Conservation (phyloP, 2,113 vertebrate species). For the Pantherophis guttatus region DNA sequence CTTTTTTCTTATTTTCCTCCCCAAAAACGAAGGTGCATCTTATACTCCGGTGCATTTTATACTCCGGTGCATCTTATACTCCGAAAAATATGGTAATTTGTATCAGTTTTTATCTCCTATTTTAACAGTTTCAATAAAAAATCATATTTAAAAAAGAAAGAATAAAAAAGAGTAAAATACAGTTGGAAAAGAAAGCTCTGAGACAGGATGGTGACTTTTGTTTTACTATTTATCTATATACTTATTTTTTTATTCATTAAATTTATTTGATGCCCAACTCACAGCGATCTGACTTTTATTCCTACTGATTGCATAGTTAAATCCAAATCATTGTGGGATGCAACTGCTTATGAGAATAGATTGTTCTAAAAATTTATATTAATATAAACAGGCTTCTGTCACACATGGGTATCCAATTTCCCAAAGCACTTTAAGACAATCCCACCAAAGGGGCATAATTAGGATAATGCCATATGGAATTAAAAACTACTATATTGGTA, state of each 20-base stretch:
- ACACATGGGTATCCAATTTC: not conserved
- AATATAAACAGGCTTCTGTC: not conserved
- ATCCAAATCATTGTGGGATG: not conserved
- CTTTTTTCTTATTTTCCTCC: no score
- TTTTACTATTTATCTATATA: not conserved
- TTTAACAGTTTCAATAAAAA: not conserved
- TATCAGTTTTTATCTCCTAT: not conserved
- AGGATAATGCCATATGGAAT: not conserved
- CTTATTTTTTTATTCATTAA: not conserved
- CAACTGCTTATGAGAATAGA: not conserved
- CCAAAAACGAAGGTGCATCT: no score
- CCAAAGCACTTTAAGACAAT: not conserved
- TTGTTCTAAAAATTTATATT: not conserved
- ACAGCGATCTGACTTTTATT: not conserved
- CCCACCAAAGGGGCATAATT: not conserved
- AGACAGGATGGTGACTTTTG: not conserved
- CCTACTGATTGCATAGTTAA: not conserved
- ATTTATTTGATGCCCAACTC: not conserved
- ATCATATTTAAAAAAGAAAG: not conserved
- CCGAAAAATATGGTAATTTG: not conserved
- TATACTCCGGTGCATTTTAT: no score
- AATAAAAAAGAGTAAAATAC: not conserved
- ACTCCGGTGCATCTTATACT: no score
- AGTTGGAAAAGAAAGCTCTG: not conserved
- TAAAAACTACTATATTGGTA: not conserved